Evolutionary conservation across 1,140 invertebrate genomes (phyloP).

Genomic region (Cataglyphis hispanica): DNA sequence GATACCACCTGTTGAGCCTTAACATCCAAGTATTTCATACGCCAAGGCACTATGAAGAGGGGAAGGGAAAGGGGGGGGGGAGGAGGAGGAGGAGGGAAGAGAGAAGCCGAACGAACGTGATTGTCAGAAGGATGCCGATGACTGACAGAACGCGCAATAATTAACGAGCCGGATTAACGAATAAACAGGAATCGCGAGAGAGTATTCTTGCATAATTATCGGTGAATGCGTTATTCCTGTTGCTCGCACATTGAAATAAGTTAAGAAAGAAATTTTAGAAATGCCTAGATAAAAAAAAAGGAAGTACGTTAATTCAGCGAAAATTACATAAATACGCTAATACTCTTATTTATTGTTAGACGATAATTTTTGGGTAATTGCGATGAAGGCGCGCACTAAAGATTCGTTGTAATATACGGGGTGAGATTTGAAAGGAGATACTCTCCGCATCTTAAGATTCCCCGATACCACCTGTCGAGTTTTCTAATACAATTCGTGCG

Average conservation of each 20-base stretch:
- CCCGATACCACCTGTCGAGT: constrained; percentile 73
- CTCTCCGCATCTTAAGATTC: constrained; percentile 59
- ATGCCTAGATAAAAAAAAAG: background rate
- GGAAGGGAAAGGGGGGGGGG: background rate
- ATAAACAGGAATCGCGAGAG: background rate
- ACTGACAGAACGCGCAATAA: constrained; percentile 25
- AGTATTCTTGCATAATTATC: background rate
- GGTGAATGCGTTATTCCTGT: background rate
- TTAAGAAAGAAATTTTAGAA: background rate
- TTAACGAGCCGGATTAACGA: constrained; percentile 19
- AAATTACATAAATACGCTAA: background rate
- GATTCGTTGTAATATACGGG: constrained; percentile 53
- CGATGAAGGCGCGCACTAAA: background rate
- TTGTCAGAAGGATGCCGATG: constrained; percentile 5
- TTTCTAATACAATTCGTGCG: constrained; percentile 60
- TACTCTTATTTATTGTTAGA: background rate
- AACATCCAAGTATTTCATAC: constrained; percentile 70
- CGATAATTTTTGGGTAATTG: background rate
- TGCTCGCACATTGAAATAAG: too few species aligned
- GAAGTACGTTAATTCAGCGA: background rate
- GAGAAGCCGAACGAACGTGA: background rate
- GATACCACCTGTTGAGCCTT: constrained; percentile 75
- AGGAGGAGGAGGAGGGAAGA: background rate
- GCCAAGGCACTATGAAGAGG: background rate
- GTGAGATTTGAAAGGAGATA: constrained; percentile 68